A percentile compares a stretch with the other conserved stretches of the same genome.
phyloP scores from a whole-genome alignment of 2,113 vertebrate species.

The Danionella cerebrum region DNA sequence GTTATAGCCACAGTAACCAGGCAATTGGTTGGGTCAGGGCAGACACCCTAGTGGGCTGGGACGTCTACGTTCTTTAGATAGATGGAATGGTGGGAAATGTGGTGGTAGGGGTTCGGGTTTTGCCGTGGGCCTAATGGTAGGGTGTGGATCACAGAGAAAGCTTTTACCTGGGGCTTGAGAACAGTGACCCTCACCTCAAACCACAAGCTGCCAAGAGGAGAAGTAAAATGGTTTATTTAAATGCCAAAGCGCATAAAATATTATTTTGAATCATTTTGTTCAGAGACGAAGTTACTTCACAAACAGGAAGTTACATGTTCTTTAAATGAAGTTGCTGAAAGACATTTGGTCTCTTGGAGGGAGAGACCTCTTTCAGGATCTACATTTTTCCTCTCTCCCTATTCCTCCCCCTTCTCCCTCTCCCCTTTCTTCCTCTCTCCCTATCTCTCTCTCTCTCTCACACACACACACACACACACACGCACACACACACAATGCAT shows the following conservation, averaged over 20 bases:
- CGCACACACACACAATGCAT: no score
- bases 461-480: no score
- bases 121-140: background rate
- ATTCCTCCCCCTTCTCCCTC: no score
- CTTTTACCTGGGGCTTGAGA: constrained; percentile 1
- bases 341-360: no score
- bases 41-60: constrained; percentile 29
- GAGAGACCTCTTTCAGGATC: no score
- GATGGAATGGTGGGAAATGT: constrained; percentile 5
- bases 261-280: no score
- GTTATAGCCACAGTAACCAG: constrained; percentile 45
- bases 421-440: no score
- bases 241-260: background rate
- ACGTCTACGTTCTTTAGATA: constrained; percentile 28
- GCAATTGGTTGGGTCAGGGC: constrained; percentile 42
- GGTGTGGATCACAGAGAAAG: background rate
- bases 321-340: no score
- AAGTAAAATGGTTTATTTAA: constrained; percentile 40
- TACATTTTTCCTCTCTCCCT: no score
- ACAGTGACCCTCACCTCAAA: constrained; percentile 23
- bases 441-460: no score
- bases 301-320: no score
- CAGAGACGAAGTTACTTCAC: no score
- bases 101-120: background rate
- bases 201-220: constrained; percentile 33